Evolutionary conservation across 2,888 invertebrate genomes (phyloP).

Genomic region (Drosophila suboccidentalis): DNA sequence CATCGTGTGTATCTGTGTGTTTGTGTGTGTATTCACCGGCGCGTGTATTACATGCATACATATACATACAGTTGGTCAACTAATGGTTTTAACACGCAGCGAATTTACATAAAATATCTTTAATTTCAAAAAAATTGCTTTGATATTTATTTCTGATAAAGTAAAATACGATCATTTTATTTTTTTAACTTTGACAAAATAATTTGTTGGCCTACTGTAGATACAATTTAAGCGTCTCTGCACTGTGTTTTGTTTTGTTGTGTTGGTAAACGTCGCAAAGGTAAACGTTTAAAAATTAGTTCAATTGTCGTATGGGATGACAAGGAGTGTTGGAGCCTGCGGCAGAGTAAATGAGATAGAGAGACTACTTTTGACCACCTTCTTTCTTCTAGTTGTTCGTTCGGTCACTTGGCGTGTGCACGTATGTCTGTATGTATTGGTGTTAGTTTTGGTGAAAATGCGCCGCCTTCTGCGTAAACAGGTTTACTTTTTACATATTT

Average conservation of each 20-base stretch:
- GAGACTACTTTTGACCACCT: conserved; percentile 40
- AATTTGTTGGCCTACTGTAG: no score
- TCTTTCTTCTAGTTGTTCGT: conserved; percentile 29
- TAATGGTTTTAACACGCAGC: neutral
- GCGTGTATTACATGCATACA: conserved; percentile 21
- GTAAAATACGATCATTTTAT: no score
- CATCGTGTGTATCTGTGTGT: neutral
- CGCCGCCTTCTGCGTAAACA: conserved; percentile 59
- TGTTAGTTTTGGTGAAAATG: conserved; percentile 66
- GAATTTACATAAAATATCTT: no score
- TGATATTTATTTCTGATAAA: no score
- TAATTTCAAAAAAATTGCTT: no score
- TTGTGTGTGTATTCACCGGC: conserved; percentile 40
- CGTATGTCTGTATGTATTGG: conserved; percentile 3
- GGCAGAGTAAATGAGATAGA: conserved; percentile 1
- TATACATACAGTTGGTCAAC: neutral
- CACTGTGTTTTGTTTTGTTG: conserved; percentile 28
- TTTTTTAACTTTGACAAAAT: no score
- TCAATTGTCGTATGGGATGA: conserved; percentile 49
- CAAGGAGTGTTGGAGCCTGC: conserved; percentile 40
- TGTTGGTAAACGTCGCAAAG: conserved; percentile 57
- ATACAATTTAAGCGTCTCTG: conserved; percentile 11
- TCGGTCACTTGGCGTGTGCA: conserved; percentile 12
- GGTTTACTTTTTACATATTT: conserved; percentile 57
- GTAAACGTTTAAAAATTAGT: conserved; percentile 65